Conservation (phyloP, 2,888 invertebrate species). For the Xanthia icteritia region DNA sequence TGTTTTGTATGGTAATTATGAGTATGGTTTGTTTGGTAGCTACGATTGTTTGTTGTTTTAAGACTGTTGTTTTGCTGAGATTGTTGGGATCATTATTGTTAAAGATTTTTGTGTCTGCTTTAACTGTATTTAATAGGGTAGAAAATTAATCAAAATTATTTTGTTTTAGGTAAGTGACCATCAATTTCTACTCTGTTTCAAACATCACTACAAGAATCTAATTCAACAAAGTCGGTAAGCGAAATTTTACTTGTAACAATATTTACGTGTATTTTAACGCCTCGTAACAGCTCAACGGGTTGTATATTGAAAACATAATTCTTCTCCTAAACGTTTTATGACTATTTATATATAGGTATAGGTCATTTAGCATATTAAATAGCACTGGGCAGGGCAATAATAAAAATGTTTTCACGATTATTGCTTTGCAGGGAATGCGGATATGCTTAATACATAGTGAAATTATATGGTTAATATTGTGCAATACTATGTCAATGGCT, state of each 20-base stretch:
- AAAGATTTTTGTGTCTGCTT: background rate
- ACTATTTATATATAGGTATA: background rate
- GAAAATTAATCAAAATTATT: background rate
- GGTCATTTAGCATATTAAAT: conserved; percentile 14
- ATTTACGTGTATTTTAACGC: background rate
- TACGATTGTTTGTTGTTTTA: conserved; percentile 49
- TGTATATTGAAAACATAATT: conserved; percentile 22
- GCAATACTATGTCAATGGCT: background rate
- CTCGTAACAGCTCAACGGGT: background rate
- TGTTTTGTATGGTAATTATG: conserved; percentile 60
- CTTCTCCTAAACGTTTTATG: conserved; percentile 3
- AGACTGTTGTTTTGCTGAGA: conserved; percentile 12
- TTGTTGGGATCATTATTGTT: conserved; percentile 10
- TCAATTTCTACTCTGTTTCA: background rate
- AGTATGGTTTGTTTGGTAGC: conserved; percentile 41
- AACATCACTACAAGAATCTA: background rate
- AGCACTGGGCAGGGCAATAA: background rate
- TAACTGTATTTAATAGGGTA: background rate
- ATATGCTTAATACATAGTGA: background rate
- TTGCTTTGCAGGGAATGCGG: conserved; percentile 10
- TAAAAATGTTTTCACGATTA: conserved; percentile 26
- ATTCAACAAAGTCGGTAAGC: conserved; percentile 23
- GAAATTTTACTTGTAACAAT: conserved; percentile 9
- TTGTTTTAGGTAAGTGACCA: conserved; percentile 61
- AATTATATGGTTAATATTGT: background rate